Evolutionary conservation across 2,888 invertebrate species (phyloP).

Genomic region (Mycogona germanica): DNA sequence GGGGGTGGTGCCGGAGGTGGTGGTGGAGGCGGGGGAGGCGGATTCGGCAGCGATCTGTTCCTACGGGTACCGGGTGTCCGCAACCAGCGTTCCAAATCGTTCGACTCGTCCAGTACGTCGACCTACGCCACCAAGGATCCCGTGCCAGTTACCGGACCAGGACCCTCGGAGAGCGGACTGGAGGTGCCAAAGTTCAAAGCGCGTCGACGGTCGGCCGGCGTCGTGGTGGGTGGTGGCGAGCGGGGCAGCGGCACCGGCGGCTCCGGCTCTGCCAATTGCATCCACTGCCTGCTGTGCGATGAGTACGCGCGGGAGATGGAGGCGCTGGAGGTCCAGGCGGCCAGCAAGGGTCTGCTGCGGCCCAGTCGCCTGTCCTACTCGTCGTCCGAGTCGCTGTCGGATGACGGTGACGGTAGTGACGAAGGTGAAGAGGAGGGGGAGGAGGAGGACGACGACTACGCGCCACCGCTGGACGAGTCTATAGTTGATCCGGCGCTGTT

Average conservation of each 20-base stretch:
- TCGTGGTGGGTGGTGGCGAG: slow-evolving; percentile 36
- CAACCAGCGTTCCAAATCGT: slow-evolving; percentile 57
- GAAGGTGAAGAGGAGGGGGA: slow-evolving; percentile 21
- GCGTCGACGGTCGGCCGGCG: slow-evolving; percentile 28
- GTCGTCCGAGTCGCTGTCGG: slow-evolving; percentile 12
- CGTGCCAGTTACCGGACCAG: slow-evolving; percentile 43
- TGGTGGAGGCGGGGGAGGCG: slow-evolving; percentile 47
- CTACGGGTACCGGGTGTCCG: slow-evolving; percentile 24
- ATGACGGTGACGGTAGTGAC: slow-evolving; percentile 18
- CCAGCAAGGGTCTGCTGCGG: background rate
- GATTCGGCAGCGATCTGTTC: slow-evolving; percentile 19
- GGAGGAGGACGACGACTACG: slow-evolving; percentile 18
- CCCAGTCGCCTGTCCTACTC: slow-evolving; percentile 8
- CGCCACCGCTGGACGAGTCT: background rate
- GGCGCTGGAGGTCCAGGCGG: slow-evolving; percentile 17
- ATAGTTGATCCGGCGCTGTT: background rate
- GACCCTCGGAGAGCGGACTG: slow-evolving; percentile 24
- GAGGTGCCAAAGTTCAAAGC: slow-evolving; percentile 41
- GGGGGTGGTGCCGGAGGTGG: slow-evolving; percentile 37
- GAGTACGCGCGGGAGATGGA: slow-evolving; percentile 20
- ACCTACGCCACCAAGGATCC: slow-evolving; percentile 45
- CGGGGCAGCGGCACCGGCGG: slow-evolving; percentile 29
- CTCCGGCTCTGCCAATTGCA: too few relatives aligned
- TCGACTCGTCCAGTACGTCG: slow-evolving; percentile 45
- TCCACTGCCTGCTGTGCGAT: slow-evolving; percentile 25